These are phyloP conservation scores for Cotesia typhae DNA, from an alignment of 1,140 invertebrate genomes.

Conservation along the genomic window DNA sequence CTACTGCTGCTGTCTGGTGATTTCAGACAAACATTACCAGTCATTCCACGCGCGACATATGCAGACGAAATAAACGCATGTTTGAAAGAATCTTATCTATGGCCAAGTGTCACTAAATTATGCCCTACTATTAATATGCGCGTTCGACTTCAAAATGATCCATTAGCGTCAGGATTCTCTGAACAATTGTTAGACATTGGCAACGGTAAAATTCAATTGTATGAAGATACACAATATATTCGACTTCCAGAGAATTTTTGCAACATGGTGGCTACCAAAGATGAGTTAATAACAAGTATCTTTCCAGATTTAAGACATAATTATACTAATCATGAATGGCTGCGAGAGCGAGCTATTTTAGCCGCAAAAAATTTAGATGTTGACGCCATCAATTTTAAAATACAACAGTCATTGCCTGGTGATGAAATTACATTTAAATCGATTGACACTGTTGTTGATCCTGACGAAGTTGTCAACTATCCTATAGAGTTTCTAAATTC, in stretches of 20 bases:
- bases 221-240: conserved; percentile 53
- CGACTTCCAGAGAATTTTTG: conserved; percentile 53
- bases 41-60: conserved; percentile 54
- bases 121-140: too few relatives aligned
- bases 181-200: conserved; percentile 45
- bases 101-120: too few relatives aligned
- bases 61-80: conserved; percentile 42
- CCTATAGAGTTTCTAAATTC: conserved; percentile 26
- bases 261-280: conserved; percentile 47
- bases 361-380: conserved; percentile 49
- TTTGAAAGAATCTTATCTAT: neutral
- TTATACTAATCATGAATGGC: conserved; percentile 45
- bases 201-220: conserved; percentile 57
- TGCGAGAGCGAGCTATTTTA: conserved; percentile 54
- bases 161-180: too few relatives aligned
- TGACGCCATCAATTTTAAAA: conserved; percentile 46
- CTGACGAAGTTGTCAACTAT: too few relatives aligned
- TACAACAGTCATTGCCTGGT: neutral
- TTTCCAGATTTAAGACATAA: conserved; percentile 48
- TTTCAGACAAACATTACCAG: conserved; percentile 62
- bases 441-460: too few relatives aligned
- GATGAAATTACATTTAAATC: too few relatives aligned
- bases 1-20: conserved; percentile 46
- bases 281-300: conserved; percentile 52
- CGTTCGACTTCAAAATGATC: too few relatives aligned